Base-by-base conservation (phyloP, 2,113 vertebrate species). In the Leiothrix lutea region DNA sequence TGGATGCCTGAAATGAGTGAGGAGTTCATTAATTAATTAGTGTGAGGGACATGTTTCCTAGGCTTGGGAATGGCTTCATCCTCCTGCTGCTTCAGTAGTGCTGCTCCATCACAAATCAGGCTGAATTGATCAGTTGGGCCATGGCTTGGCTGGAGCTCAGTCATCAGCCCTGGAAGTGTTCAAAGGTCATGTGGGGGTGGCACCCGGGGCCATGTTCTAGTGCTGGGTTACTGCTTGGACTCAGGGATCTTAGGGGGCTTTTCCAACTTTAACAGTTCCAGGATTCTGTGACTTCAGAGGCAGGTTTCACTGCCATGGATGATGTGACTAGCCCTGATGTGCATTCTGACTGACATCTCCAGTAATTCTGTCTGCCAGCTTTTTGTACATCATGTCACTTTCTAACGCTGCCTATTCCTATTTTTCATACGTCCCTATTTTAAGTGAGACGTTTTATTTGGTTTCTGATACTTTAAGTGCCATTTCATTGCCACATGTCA, bases 311-410 rank as follows among this genome's bases (percentile, higher is more conserved):
- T 62, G 38, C 48, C 60, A 25, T 3, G 58, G 92, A 22, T 77
- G 73, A 65, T 5, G 1, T n/a, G 60, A 50, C 35, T 66, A 1
- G 48, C 20, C 53, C 71, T 50, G 23, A 31, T 67, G 36, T 33
- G 62, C n/a, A 42, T 67, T 60, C 58, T 71, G 66, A 62, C 53
- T 88, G 90, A 69, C 65, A n/a, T 35, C 56, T 60, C 78, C 53
- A 56, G 82, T 86, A 88, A 74, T 86, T 79, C 45, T 66, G 20
- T 26, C 83, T 93, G 84, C 42, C 84, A 86, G 64, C 54, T 73
- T 86, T 88, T 84, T 88, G 51, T n/a, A 79, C 5, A 42, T 56
- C 81, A 47, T 4, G 15, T 80, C 40, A 47, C 29, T 88, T 87
- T 80, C 56, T 90, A 45, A 72, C 88, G 45, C 84, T 65, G 56